Evolutionary conservation across 2,797 vertebrate species (phyloP).

Genomic region (Antrozous pallidus): DNA sequence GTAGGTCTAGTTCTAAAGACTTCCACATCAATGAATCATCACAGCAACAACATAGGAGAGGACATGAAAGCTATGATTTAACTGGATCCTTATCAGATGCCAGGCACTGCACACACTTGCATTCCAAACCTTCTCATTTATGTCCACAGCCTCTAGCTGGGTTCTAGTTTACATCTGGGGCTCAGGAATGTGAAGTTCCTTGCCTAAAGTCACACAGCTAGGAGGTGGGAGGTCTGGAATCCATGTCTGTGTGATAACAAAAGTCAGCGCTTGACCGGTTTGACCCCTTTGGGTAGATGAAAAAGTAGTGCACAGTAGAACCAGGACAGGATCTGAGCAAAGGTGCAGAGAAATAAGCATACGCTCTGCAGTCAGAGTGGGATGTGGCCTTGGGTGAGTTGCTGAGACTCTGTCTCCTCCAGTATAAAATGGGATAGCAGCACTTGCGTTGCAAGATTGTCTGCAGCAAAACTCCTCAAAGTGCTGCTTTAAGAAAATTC

Average conservation of each 20-base stretch:
- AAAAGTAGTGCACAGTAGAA: not conserved
- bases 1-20: not conserved
- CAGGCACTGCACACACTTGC: not conserved
- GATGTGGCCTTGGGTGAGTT: not conserved
- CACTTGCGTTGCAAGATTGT: not conserved
- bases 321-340: not conserved
- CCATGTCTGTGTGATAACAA: not conserved
- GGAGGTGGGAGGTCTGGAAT: not conserved
- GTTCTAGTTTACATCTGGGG: not conserved
- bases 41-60: not conserved
- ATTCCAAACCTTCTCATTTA: not conserved
- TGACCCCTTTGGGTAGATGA: not conserved
- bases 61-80: not conserved
- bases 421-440: not conserved
- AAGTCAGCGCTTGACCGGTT: not conserved
- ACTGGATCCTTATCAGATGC: not conserved
- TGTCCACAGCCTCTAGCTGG: not conserved
- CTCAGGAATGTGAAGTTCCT: not conserved
- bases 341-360: not conserved
- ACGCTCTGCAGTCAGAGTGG: not conserved
- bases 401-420: not conserved
- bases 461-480: not conserved
- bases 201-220: not conserved
- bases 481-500: constrained; percentile 30
- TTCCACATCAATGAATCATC: not conserved